Base-by-base conservation (phyloP, 2,113 vertebrate genomes). In the Thunnus maccoyii region DNA sequence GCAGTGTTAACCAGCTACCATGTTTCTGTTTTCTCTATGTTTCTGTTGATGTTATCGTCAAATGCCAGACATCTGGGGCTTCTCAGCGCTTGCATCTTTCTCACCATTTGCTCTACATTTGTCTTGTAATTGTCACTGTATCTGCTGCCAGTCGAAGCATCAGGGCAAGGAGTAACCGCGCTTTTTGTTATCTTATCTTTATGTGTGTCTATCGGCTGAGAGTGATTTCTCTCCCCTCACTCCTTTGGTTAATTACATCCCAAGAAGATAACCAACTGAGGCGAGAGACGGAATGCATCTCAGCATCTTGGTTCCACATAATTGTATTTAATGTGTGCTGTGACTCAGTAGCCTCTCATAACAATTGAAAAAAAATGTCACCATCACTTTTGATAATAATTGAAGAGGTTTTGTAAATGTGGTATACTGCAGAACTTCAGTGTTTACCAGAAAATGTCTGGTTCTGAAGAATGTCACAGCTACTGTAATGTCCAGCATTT, bases 131-230 rank as follows among this genome's bases (percentile, higher is more conserved):
- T 79, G 87, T 92, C 90, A 89, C 92, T 93, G 93, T 91, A 90
- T 95, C 94, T 89, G 87, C 91, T 90, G 90, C 90, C 83, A 86
- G 94, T 85, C 88, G 85, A 94, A 90, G 93, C 84, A 41, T 95
- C 90, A 91, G 92, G 94, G 94, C 85, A 94, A 76, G 92, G 93
- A 89, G 85, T 81, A 78, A 85, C 72, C 16, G 46, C 14, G 67
- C 77, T 83, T 88, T 87, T 61, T 84, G 58, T 93, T 89, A 54
- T 76, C 20, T 86, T 83, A 44, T 83, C 55, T 81, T 78, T 81
- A 32, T 78, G 68, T 83, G 78, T 82, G 87, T 72, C 55, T 67
- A 15, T 85, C 83, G 62, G 52, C 74, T 60, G 82, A 87, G 82
- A 87, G 80, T 48, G 57, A 82, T 88, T 22, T 67, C 71, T 80